phyloP scores from a whole-genome alignment of 2,888 invertebrate genomes.

The Orthonychiurus folsomi region DNA sequence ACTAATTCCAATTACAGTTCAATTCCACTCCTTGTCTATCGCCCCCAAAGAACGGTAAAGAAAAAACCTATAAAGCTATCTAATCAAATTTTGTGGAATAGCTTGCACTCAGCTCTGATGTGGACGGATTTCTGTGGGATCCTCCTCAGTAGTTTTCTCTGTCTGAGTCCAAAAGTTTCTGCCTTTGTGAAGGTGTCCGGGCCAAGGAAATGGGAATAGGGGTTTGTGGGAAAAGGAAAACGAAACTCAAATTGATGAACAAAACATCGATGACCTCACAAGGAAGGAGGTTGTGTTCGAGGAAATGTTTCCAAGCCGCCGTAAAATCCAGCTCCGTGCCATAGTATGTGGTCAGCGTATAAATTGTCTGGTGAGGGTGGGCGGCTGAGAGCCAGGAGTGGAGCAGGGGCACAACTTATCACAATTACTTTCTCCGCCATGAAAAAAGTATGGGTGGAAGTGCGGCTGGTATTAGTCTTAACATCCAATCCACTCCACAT shows the following conservation, averaged over 20 bases:
- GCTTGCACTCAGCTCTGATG: background rate
- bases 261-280: background rate
- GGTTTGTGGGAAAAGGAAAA: background rate
- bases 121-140: background rate
- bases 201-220: too few species aligned
- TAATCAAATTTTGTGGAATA: conserved; percentile 1
- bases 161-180: too few species aligned
- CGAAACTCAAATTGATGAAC: background rate
- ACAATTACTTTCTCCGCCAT: background rate
- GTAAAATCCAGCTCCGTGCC: background rate
- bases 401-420: background rate
- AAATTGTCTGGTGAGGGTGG: background rate
- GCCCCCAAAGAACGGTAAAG: background rate
- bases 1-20: background rate
- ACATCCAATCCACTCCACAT: too few species aligned
- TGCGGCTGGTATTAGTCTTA: too few species aligned
- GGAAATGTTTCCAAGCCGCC: background rate
- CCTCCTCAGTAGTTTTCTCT: background rate
- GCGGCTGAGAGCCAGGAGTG: background rate
- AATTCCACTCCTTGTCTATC: background rate
- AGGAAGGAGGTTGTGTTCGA: background rate
- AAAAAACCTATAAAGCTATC: background rate
- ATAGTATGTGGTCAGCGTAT: too few species aligned
- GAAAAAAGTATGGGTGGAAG: too few species aligned
- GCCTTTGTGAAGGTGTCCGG: too few species aligned